Evolutionary conservation across 1,140 invertebrate species (phyloP).

Genomic region (Pomacea maculata): DNA sequence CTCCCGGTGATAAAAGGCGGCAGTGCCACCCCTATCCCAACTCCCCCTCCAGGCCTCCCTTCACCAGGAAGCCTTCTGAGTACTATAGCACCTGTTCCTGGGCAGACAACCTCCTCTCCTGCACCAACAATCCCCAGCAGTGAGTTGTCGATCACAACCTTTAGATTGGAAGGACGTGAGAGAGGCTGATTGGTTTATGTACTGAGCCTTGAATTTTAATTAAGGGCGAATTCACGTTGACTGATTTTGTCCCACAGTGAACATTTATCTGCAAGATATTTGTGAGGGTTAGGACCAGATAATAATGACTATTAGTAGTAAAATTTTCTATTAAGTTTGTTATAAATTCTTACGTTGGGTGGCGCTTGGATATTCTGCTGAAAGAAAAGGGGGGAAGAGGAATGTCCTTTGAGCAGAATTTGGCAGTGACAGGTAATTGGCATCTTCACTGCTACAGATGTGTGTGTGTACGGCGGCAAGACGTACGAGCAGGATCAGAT

Average conservation of each 20-base stretch:
- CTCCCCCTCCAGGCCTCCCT: constrained; percentile 10
- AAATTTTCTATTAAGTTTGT: too few relatives aligned
- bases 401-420: too few relatives aligned
- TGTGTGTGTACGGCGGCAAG: constrained; percentile 40
- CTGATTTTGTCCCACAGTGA: too few relatives aligned
- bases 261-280: too few relatives aligned
- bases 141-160: background rate
- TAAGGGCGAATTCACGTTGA: background rate
- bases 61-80: constrained; percentile 11
- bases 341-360: too few relatives aligned
- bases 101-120: constrained; percentile 21
- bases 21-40: constrained; percentile 27
- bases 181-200: background rate
- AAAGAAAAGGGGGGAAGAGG: too few relatives aligned
- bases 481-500: constrained; percentile 36
- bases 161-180: too few relatives aligned
- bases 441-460: constrained; percentile 20
- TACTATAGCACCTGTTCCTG: constrained; percentile 30
- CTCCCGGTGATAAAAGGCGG: constrained; percentile 20
- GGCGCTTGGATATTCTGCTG: too few relatives aligned
- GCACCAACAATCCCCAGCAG: constrained; percentile 25
- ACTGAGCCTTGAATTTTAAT: background rate
- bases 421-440: too few relatives aligned
- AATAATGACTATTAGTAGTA: too few relatives aligned
- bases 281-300: too few relatives aligned